phyloP scores from a whole-genome alignment of 2,888 invertebrate genomes.

The Crematogaster levior region DNA sequence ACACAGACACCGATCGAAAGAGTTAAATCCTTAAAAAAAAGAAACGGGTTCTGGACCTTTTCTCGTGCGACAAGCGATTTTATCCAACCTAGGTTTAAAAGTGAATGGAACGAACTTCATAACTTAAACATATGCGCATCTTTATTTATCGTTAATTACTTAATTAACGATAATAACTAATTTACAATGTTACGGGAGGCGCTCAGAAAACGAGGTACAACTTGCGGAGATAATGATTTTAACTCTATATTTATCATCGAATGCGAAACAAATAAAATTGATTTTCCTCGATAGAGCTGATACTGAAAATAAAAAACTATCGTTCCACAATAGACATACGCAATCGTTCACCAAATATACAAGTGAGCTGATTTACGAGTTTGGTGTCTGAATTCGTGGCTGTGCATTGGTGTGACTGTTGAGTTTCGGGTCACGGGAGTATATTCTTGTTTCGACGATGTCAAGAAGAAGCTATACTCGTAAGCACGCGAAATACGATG shows the following conservation, averaged over 20 bases:
- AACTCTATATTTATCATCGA: neutral
- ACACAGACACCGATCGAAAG: neutral
- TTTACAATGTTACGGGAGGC: neutral
- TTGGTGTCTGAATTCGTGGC: conserved; percentile 47
- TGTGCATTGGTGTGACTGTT: conserved; percentile 34
- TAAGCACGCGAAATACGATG: conserved; percentile 71
- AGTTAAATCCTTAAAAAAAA: neutral
- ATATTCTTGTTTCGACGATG: conserved; percentile 68
- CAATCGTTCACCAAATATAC: conserved; percentile 22
- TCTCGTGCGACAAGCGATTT: neutral
- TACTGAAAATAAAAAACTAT: no score
- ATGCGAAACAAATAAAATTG: neutral
- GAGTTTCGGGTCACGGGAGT: conserved; percentile 32
- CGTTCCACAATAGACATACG: no score
- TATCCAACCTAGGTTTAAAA: neutral
- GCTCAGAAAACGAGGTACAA: no score
- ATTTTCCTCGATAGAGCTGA: neutral
- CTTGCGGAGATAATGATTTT: neutral
- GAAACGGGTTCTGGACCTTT: neutral
- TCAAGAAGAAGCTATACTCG: conserved; percentile 64
- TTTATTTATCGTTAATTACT: neutral
- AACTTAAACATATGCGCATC: neutral
- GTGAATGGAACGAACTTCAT: neutral
- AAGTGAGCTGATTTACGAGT: conserved; percentile 41
- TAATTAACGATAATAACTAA: no score